Conservation (phyloP, 2,113 vertebrate species). For the Nettapus auritus region DNA sequence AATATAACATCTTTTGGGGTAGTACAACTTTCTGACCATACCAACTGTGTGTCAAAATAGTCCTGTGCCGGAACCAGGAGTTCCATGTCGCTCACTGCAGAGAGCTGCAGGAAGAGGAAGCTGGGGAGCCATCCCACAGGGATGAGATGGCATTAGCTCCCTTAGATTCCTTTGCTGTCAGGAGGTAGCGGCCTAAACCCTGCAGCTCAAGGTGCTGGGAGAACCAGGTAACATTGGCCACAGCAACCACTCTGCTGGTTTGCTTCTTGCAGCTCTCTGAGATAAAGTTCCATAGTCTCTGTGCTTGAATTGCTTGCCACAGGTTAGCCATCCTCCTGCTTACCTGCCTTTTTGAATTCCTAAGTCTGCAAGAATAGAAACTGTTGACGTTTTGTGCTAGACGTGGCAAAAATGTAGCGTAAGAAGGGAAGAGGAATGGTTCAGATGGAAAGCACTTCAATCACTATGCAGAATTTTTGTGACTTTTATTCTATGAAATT, state of each 20-base stretch:
- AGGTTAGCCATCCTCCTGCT: neutral
- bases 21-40: neutral
- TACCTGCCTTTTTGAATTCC: neutral
- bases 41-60: neutral
- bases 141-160: neutral
- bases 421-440: neutral
- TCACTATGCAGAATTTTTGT: neutral
- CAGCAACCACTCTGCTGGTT: neutral
- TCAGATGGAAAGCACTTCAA: neutral
- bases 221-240: neutral
- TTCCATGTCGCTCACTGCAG: rapidly evolving
- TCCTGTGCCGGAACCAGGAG: neutral
- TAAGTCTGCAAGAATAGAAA: neutral
- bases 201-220: neutral
- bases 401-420: neutral
- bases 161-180: neutral
- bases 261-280: neutral
- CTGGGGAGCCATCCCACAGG: neutral
- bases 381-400: neutral
- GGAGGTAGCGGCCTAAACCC: neutral
- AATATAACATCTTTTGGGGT: neutral
- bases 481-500: neutral
- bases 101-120: neutral
- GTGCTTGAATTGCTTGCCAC: conserved; percentile 12
- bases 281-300: neutral